Evolutionary conservation across 2,797 vertebrate species (phyloP), one percentile per base, ranked within the genome.

Genomic region (Parauchenoglanis ngamensis): DNA sequence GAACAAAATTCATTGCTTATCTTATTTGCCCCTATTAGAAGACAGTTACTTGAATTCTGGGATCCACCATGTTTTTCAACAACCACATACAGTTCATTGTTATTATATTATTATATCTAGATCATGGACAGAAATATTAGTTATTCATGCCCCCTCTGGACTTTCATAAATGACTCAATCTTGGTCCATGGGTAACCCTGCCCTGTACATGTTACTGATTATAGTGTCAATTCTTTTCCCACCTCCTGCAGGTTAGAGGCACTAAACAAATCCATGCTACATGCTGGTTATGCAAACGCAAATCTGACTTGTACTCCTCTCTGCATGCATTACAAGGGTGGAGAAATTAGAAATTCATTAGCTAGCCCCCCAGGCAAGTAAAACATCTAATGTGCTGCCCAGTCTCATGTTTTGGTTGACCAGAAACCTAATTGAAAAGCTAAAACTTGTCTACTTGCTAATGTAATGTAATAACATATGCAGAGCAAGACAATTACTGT

Each of bases 261-360:
- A 40, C 77, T 3, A 59, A 56, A 23, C 54, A 79, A 54, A 77
- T 23, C 12, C 77, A 25, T 77, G 73, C 46, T n/a, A 54, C 25
- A 52, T 44, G 57, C 78, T 63, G 44, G 44, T 82, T 28, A 65
- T 5, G 5, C 0, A 4, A 82, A 49, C 61, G 52, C 25, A 82
- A 49, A 63, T 17, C 57, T 63, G 23, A 81, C 70, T 57, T 79
- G 59, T 59, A 59, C 21, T 81, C 31, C 83, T 44, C 57, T 72
- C 67, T 65, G 56, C 78, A 77, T 70, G 12, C 8, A 67, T 49
- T 65, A 28, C 59, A 44, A 79, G 11, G 12, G 11, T 61, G 57
- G 57, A 80, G 11, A 65, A 49, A 65, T 82, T 28, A 49, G 28
- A 28, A 28, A 82, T 49, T 67, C 2, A 61, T 80, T 61, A 61